Conservation (phyloP, 2,113 vertebrate species). For the Vanacampus margaritifer region DNA sequence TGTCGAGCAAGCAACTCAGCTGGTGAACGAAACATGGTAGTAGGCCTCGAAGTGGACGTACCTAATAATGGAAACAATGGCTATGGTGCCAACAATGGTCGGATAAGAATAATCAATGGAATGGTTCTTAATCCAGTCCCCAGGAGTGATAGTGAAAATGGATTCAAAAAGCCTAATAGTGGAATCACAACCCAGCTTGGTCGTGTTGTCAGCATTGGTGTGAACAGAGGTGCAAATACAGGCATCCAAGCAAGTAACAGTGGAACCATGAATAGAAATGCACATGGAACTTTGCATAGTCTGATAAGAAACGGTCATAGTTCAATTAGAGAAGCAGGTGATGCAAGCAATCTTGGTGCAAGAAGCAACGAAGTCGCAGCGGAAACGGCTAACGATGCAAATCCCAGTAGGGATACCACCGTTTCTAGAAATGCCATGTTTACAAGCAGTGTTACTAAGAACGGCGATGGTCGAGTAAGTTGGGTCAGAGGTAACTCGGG, state of each 20-base stretch:
- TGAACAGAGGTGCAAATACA: slow-evolving; percentile 19
- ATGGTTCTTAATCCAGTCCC: slow-evolving; percentile 37
- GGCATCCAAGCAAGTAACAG: slow-evolving; percentile 28
- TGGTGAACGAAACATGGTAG: slow-evolving; percentile 73
- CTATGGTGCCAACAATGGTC: slow-evolving; percentile 18
- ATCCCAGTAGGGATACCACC: slow-evolving; percentile 13
- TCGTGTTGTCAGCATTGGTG: slow-evolving; percentile 16
- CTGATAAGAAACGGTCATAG: slow-evolving; percentile 20
- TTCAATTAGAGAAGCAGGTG: slow-evolving; percentile 16
- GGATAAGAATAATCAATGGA: slow-evolving; percentile 28
- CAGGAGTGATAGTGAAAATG: slow-evolving; percentile 27
- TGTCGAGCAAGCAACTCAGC: slow-evolving; percentile 76
- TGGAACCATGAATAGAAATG: slow-evolving; percentile 24
- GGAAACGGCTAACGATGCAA: slow-evolving; percentile 24
- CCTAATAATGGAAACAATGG: slow-evolving; percentile 46
- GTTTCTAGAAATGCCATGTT: slow-evolving; percentile 31
- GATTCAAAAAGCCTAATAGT: slow-evolving; percentile 31
- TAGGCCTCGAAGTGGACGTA: slow-evolving; percentile 74
- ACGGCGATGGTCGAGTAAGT: slow-evolving; percentile 23
- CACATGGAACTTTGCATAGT: slow-evolving; percentile 9
- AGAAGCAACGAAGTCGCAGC: slow-evolving; percentile 47
- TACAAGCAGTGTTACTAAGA: slow-evolving; percentile 24
- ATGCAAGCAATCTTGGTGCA: slow-evolving; percentile 23
- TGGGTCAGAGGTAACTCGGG: slow-evolving; percentile 23
- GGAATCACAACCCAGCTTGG: slow-evolving; percentile 38